Evolutionary conservation across 2,797 vertebrate genomes (phyloP).

Genomic region (Corythornis leucogaster): DNA sequence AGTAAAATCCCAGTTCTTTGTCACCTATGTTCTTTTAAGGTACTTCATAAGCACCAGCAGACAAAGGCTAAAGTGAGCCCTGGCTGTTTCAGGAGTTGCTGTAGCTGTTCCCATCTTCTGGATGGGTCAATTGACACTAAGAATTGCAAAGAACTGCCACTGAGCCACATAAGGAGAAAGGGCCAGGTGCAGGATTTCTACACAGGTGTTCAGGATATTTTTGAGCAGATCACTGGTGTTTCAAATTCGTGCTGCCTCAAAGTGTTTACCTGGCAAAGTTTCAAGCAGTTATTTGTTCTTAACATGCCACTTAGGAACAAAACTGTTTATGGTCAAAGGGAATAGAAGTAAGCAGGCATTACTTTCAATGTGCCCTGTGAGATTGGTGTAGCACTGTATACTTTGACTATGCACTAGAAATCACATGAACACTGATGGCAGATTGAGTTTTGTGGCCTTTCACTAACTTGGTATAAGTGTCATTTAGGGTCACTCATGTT

Average conservation of each 20-base stretch:
- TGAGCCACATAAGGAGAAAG: neutral
- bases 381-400: neutral
- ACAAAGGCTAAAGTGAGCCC: neutral
- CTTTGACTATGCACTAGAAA: neutral
- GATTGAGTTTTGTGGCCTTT: neutral
- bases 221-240: neutral
- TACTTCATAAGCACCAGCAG: neutral
- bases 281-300: neutral
- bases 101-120: neutral
- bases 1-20: neutral
- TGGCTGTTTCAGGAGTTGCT: neutral
- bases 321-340: neutral
- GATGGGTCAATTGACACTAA: accelerated
- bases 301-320: neutral
- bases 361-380: neutral
- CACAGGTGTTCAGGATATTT: neutral
- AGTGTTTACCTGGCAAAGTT: neutral
- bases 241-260: neutral
- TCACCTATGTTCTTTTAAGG: neutral
- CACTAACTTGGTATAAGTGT: neutral
- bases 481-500: neutral
- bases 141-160: neutral
- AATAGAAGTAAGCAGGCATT: neutral
- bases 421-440: neutral
- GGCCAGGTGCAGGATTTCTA: neutral